These are phyloP conservation scores for Junonia oenone DNA, from an alignment of 2,888 invertebrate species.

Conservation along the genomic window DNA sequence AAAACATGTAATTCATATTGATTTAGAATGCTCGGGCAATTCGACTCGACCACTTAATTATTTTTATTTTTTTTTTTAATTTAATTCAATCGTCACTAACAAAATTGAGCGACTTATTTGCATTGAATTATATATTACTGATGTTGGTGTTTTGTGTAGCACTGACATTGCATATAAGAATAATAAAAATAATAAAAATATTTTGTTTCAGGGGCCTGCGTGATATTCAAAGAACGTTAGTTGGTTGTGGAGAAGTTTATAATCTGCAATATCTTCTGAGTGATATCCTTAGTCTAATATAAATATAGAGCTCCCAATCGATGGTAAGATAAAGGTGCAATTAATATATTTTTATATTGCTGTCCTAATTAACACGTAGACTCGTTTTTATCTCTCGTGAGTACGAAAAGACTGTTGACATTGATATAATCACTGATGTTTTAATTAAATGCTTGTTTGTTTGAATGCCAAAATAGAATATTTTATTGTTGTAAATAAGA, in stretches of 20 bases:
- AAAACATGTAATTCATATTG: too few relatives aligned
- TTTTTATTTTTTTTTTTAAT: too few relatives aligned
- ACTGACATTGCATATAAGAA: too few relatives aligned
- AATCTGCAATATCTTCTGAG: conserved; percentile 13
- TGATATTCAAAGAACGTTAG: conserved; percentile 27
- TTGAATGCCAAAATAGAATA: conserved; percentile 13
- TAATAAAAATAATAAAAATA: too few relatives aligned
- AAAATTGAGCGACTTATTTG: too few relatives aligned
- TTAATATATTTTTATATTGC: conserved; percentile 21
- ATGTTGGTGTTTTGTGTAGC: too few relatives aligned
- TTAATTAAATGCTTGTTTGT: conserved; percentile 11
- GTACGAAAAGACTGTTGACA: conserved; percentile 30
- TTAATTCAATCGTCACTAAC: too few relatives aligned
- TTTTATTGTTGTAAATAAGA: conserved; percentile 17
- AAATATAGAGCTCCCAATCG: conserved; percentile 10
- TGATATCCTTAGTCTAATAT: conserved; percentile 13
- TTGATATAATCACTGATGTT: conserved; percentile 23
- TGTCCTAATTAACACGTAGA: neutral
- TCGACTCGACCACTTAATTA: too few relatives aligned
- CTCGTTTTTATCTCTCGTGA: neutral
- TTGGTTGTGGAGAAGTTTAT: neutral
- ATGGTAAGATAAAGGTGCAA: conserved; percentile 21
- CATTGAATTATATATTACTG: too few relatives aligned
- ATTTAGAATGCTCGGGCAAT: too few relatives aligned
- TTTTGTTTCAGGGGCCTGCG: conserved; percentile 35